Evolutionary conservation across 2,113 vertebrate species (phyloP).

Genomic region (Tyrannus savana): DNA sequence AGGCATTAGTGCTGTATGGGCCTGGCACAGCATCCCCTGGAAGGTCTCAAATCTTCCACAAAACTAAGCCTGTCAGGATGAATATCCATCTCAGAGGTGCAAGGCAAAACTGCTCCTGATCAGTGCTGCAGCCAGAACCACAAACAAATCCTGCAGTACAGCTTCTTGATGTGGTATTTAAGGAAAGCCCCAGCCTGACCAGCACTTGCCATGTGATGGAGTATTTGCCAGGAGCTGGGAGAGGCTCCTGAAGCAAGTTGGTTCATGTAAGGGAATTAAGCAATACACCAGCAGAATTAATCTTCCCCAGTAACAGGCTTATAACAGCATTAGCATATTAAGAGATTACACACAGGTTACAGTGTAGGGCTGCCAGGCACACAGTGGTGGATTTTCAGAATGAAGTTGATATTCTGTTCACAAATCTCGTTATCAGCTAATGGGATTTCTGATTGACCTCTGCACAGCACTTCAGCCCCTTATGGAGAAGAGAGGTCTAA

Average conservation of each 20-base stretch:
- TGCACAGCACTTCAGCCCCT: neutral
- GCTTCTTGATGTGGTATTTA: neutral
- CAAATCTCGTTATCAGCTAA: slow-evolving; percentile 65
- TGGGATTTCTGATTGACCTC: slow-evolving; percentile 53
- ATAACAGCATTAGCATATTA: slow-evolving; percentile 48
- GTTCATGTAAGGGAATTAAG: slow-evolving; percentile 57
- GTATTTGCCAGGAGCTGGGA: slow-evolving; percentile 8
- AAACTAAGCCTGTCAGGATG: neutral
- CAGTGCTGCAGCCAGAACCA: neutral
- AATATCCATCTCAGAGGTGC: neutral
- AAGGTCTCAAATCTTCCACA: neutral
- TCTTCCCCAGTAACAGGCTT: slow-evolving; percentile 38
- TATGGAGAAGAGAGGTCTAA: neutral
- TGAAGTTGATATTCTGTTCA: slow-evolving; percentile 26
- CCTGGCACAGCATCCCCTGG: neutral
- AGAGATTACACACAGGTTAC: slow-evolving; percentile 48
- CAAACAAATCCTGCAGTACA: neutral
- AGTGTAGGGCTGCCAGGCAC: slow-evolving; percentile 2
- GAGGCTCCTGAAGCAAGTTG: slow-evolving; percentile 13
- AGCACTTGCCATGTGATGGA: neutral
- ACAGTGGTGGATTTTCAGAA: slow-evolving; percentile 13
- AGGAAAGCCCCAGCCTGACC: neutral
- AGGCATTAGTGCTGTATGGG: neutral
- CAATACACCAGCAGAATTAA: slow-evolving; percentile 29
- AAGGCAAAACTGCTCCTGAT: neutral